These are phyloP conservation scores for Rotaria macrura DNA, from an alignment of 2,888 invertebrate genomes.

Conservation along the genomic window DNA sequence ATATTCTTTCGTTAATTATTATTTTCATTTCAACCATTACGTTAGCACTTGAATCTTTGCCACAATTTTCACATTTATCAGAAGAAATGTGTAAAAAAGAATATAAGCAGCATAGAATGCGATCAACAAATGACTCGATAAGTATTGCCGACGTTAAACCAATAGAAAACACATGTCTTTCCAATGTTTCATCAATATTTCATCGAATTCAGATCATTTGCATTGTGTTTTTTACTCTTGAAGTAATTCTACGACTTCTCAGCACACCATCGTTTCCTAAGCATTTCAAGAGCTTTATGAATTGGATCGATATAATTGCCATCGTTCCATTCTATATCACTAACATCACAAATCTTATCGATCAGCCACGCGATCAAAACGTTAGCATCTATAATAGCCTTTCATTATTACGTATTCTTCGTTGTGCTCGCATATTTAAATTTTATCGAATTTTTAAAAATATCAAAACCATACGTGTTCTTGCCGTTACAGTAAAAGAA, in stretches of 20 bases:
- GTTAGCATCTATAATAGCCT: conserved; percentile 39
- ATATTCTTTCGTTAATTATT: conserved; percentile 48
- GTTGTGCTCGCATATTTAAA: conserved; percentile 45
- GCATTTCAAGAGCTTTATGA: conserved; percentile 43
- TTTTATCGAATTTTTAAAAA: conserved; percentile 46
- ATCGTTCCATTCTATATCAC: conserved; percentile 44
- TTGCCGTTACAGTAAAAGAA: conserved; percentile 43
- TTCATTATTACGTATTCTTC: conserved; percentile 40
- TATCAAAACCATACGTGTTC: conserved; percentile 38
- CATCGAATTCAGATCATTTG: conserved; percentile 46
- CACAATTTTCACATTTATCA: conserved; percentile 38
- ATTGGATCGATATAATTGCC: conserved; percentile 46
- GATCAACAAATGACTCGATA: not conserved
- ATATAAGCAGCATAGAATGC: too few relatives aligned
- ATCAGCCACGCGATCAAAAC: conserved; percentile 37
- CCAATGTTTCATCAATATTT: conserved; percentile 36
- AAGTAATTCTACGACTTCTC: conserved; percentile 40
- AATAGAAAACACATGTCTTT: not conserved
- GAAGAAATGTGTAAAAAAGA: too few relatives aligned
- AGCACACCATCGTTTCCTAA: conserved; percentile 40
- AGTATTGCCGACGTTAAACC: not conserved
- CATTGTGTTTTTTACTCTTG: conserved; percentile 46
- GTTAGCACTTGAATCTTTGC: conserved; percentile 53
- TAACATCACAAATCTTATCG: conserved; percentile 41
- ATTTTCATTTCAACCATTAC: conserved; percentile 51